These are phyloP conservation scores for Leptinotarsa rubiginosa DNA, from an alignment of 2,888 invertebrate species.

Conservation along the genomic window DNA sequence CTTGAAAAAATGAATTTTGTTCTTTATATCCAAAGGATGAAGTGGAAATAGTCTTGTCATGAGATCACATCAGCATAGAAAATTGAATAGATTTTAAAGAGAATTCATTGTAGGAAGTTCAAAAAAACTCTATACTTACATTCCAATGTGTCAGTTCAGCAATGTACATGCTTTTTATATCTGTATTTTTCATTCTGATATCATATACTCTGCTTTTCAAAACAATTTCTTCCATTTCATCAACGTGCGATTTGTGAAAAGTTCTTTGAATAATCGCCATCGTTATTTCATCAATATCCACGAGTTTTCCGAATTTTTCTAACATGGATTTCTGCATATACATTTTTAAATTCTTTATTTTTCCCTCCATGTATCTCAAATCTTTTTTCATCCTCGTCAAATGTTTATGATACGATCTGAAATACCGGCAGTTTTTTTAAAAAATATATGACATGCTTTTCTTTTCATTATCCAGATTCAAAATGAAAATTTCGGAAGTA, in stretches of 20 bases:
- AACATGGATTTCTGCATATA: conserved; percentile 68
- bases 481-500: too few species aligned
- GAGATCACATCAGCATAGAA: too few species aligned
- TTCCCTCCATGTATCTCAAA: conserved; percentile 74
- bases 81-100: too few species aligned
- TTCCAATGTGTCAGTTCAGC: conserved; percentile 65
- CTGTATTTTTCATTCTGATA: conserved; percentile 67
- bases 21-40: too few species aligned
- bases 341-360: conserved; percentile 71
- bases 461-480: too few species aligned
- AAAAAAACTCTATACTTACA: conserved; percentile 49
- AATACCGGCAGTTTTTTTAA: conserved; percentile 9
- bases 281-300: conserved; percentile 70
- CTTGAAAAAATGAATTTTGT: too few species aligned
- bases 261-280: conserved; percentile 68
- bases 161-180: conserved; percentile 66
- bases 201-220: conserved; percentile 70
- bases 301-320: conserved; percentile 70
- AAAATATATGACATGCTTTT: too few species aligned
- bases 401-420: conserved; percentile 76
- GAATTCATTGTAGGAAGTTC: too few species aligned
- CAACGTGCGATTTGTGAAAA: conserved; percentile 68
- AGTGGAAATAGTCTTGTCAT: too few species aligned
- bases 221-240: conserved; percentile 71
- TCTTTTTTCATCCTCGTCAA: conserved; percentile 79